Conservation (phyloP, 2,888 invertebrate species). For the Mesoligia furuncula region DNA sequence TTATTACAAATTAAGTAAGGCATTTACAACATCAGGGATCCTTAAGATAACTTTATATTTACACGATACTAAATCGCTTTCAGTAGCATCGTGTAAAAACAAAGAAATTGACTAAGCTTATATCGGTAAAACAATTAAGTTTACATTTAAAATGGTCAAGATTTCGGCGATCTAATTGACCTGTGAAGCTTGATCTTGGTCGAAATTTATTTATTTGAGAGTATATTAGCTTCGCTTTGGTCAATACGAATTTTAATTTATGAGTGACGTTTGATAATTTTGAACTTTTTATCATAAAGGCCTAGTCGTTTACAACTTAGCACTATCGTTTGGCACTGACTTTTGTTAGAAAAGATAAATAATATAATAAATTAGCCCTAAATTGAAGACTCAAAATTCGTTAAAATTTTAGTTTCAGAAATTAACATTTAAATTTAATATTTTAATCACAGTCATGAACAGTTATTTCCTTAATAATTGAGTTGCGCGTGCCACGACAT, state of each 20-base stretch:
- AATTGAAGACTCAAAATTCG: slow-evolving; percentile 79
- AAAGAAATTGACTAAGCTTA: slow-evolving; percentile 90
- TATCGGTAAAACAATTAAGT: slow-evolving; percentile 89
- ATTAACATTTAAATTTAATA: slow-evolving; percentile 80
- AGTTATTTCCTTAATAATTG: slow-evolving; percentile 81
- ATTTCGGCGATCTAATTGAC: slow-evolving; percentile 89
- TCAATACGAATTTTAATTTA: slow-evolving; percentile 76
- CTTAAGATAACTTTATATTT: slow-evolving; percentile 87
- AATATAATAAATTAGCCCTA: slow-evolving; percentile 83
- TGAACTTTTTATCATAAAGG: slow-evolving; percentile 84
- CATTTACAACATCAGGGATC: slow-evolving; percentile 90
- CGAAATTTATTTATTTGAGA: slow-evolving; percentile 62
- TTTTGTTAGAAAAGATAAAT: slow-evolving; percentile 79
- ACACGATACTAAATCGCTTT: slow-evolving; percentile 85
- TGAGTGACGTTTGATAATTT: slow-evolving; percentile 80
- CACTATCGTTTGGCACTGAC: slow-evolving; percentile 89
- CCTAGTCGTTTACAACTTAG: slow-evolving; percentile 88
- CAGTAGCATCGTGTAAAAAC: slow-evolving; percentile 88
- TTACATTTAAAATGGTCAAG: slow-evolving; percentile 89
- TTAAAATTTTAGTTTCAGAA: slow-evolving; percentile 79
- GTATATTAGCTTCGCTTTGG: slow-evolving; percentile 82
- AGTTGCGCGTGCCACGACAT: slow-evolving; percentile 86
- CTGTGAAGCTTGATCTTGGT: slow-evolving; percentile 80
- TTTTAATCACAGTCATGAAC: slow-evolving; percentile 88
- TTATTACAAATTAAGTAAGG: slow-evolving; percentile 91